Conservation (phyloP, 2,113 vertebrate genomes). For the Euleptes europaea region DNA sequence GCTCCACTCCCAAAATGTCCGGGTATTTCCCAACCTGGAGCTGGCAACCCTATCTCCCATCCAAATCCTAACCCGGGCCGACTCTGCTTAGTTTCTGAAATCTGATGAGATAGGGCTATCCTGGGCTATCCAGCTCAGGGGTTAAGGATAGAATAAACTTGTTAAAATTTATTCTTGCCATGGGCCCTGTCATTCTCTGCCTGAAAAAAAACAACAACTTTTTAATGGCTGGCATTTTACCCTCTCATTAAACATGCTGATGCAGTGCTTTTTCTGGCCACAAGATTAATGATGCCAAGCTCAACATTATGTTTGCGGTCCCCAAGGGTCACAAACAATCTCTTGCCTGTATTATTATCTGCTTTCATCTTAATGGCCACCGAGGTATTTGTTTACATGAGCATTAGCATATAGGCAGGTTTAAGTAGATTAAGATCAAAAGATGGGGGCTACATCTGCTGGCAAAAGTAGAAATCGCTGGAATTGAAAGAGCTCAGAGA, state of each 20-base stretch:
- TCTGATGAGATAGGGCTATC: too few species aligned
- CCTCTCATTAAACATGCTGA: conserved; percentile 66
- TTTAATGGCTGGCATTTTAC: conserved; percentile 49
- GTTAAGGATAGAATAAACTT: conserved; percentile 37
- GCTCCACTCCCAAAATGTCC: too few species aligned
- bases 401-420: conserved; percentile 60
- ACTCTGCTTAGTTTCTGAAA: too few species aligned
- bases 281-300: conserved; percentile 69
- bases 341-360: conserved; percentile 61
- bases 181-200: conserved; percentile 33
- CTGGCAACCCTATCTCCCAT: too few species aligned
- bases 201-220: conserved; percentile 57
- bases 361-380: conserved; percentile 58
- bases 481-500: conserved; percentile 41
- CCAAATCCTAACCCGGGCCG: too few species aligned
- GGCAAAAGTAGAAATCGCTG: conserved; percentile 61
- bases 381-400: conserved; percentile 55
- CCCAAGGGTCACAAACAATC: conserved; percentile 60
- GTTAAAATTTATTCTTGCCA: conserved; percentile 59
- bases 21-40: too few species aligned
- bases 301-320: conserved; percentile 55
- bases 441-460: conserved; percentile 60
- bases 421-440: conserved; percentile 66
- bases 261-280: conserved; percentile 58
- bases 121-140: neutral